Percentiles rank a stretch among this genome's conserved stretches.
phyloP scores from a whole-genome alignment of 2,888 invertebrate genomes.

The Leucoma salicis region DNA sequence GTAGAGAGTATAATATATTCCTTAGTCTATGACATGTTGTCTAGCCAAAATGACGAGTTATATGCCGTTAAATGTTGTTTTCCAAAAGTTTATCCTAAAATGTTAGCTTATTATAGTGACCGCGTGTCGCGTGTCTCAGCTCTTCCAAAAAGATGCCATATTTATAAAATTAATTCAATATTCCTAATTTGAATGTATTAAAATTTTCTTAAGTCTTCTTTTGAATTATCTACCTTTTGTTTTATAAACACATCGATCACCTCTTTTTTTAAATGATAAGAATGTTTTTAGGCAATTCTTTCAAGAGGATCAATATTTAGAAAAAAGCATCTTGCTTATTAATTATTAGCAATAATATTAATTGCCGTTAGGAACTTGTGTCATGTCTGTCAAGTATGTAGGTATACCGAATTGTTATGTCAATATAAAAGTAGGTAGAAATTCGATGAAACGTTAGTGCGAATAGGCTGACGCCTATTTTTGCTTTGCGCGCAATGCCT shows the following conservation, averaged over 20 bases:
- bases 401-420: constrained; percentile 13
- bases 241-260: constrained; percentile 20
- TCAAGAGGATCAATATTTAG: neutral
- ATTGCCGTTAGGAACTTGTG: constrained; percentile 9
- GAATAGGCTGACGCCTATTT: no score
- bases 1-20: no score
- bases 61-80: no score
- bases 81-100: no score
- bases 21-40: no score
- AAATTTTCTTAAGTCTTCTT: constrained; percentile 16
- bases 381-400: constrained; percentile 12
- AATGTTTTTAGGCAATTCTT: neutral
- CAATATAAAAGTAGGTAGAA: constrained; percentile 13
- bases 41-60: no score
- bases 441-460: constrained; percentile 17
- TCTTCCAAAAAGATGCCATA: constrained; percentile 48
- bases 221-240: constrained; percentile 15
- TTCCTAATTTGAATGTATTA: constrained; percentile 15
- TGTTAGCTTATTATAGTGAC: constrained; percentile 14
- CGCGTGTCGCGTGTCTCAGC: constrained; percentile 33
- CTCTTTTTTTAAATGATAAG: neutral
- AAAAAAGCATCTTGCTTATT: neutral
- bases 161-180: constrained; percentile 26
- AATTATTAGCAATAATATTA: constrained; percentile 1
- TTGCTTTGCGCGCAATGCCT: no score